These are phyloP conservation scores for Dicycla oo DNA, from an alignment of 2,888 invertebrate genomes.

Conservation along the genomic window DNA sequence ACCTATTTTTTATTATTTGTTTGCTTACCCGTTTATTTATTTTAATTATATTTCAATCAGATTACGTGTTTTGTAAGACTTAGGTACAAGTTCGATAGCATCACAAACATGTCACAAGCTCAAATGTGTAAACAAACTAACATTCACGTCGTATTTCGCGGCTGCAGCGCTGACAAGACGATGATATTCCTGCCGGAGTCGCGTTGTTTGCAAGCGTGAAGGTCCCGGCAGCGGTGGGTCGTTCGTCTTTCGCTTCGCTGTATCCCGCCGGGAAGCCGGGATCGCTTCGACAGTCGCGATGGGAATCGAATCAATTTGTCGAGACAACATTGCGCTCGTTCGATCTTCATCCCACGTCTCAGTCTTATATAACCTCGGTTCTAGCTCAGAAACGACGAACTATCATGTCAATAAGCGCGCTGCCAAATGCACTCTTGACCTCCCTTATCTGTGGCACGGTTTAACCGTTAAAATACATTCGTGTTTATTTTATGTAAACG, in stretches of 20 bases:
- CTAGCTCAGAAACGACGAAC: constrained; percentile 51
- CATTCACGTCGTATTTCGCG: constrained; percentile 69
- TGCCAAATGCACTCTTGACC: constrained; percentile 69
- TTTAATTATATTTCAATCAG: no score
- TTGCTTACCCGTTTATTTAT: neutral
- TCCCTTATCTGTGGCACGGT: constrained; percentile 63
- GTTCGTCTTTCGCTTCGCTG: constrained; percentile 55
- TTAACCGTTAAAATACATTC: constrained; percentile 48
- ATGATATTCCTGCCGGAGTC: constrained; percentile 62
- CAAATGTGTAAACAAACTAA: constrained; percentile 52
- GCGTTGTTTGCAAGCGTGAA: constrained; percentile 62
- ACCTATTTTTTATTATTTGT: neutral
- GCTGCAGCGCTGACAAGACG: constrained; percentile 63
- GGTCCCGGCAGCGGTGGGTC: constrained; percentile 56
- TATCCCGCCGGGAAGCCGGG: constrained; percentile 67
- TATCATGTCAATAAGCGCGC: constrained; percentile 54
- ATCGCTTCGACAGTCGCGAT: constrained; percentile 75
- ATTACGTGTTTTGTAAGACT: neutral
- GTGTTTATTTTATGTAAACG: constrained; percentile 48
- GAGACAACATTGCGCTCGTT: constrained; percentile 79
- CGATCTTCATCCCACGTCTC: constrained; percentile 75
- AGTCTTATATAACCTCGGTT: constrained; percentile 70
- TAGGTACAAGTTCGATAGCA: neutral
- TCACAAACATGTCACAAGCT: neutral
- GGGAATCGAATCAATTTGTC: constrained; percentile 87